Conservation (phyloP, 2,797 vertebrate species). For the Amblyraja radiata region DNA sequence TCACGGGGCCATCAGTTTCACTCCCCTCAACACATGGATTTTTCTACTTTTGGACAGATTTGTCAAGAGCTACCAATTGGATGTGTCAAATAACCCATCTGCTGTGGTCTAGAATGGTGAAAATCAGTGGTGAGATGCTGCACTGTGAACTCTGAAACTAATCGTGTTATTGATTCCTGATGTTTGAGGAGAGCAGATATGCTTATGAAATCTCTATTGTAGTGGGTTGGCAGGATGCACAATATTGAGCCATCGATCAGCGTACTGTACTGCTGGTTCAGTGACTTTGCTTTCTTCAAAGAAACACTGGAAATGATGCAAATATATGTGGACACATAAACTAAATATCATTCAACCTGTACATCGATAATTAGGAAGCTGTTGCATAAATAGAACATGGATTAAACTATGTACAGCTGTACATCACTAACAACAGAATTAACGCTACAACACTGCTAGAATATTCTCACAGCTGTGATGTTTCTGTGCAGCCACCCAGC, state of each 20-base stretch:
- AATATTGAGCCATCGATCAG: background rate
- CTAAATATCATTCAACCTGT: constrained; percentile 23
- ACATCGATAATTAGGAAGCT: constrained; percentile 32
- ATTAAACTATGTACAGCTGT: constrained; percentile 48
- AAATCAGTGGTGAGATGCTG: background rate
- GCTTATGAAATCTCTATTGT: background rate
- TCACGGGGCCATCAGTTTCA: background rate
- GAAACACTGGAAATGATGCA: background rate
- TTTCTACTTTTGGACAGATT: background rate
- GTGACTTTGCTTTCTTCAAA: constrained; percentile 1
- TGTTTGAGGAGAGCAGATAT: background rate
- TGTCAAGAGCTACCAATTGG: background rate
- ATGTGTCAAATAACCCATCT: background rate
- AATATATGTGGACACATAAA: constrained; percentile 26
- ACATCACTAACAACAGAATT: constrained; percentile 25
- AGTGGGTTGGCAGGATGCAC: background rate
- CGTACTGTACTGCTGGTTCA: background rate
- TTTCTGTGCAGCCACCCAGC: background rate
- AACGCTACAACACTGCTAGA: constrained; percentile 30
- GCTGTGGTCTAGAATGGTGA: background rate
- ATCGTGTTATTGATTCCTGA: background rate
- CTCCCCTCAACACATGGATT: background rate
- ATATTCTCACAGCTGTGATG: background rate
- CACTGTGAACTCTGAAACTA: background rate
- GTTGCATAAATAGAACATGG: constrained; percentile 42